These are phyloP conservation scores for Popillia japonica DNA, from an alignment of 1,140 invertebrate genomes.

Conservation along the genomic window DNA sequence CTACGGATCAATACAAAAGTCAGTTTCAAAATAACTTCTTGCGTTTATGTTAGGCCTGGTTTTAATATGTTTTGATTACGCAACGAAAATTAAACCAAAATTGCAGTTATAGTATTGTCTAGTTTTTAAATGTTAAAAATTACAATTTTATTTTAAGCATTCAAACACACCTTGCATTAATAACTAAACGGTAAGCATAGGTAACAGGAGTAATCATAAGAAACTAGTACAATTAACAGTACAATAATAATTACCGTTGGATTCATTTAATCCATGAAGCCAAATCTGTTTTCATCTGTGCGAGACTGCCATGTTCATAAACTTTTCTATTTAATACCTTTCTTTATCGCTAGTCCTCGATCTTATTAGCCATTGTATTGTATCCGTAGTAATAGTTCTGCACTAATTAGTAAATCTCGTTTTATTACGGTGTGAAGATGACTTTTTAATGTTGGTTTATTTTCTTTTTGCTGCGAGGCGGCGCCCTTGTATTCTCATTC, in stretches of 20 bases:
- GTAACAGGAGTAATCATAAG: neutral
- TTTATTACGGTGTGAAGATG: neutral
- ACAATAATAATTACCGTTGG: neutral
- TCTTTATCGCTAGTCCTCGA: neutral
- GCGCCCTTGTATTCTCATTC: neutral
- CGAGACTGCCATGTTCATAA: neutral
- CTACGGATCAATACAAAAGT: too few species aligned
- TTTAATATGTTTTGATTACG: too few species aligned
- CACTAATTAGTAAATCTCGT: constrained; percentile 6
- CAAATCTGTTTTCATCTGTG: constrained; percentile 18
- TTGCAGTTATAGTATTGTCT: too few species aligned
- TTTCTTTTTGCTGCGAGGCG: neutral
- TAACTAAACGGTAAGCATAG: too few species aligned
- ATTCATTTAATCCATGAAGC: neutral
- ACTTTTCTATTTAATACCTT: neutral
- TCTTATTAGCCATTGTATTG: neutral
- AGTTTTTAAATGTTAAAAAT: too few species aligned
- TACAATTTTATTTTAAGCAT: too few species aligned
- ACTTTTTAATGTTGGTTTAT: constrained; percentile 7
- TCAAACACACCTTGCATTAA: neutral
- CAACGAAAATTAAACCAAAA: too few species aligned
- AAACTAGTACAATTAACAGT: constrained; percentile 11
- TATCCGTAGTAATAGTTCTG: neutral
- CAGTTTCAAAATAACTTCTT: too few species aligned
- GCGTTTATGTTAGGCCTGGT: too few species aligned